These are phyloP conservation scores for Halcyon badia DNA, from an alignment of 2,797 vertebrate species.

Conservation along the genomic window DNA sequence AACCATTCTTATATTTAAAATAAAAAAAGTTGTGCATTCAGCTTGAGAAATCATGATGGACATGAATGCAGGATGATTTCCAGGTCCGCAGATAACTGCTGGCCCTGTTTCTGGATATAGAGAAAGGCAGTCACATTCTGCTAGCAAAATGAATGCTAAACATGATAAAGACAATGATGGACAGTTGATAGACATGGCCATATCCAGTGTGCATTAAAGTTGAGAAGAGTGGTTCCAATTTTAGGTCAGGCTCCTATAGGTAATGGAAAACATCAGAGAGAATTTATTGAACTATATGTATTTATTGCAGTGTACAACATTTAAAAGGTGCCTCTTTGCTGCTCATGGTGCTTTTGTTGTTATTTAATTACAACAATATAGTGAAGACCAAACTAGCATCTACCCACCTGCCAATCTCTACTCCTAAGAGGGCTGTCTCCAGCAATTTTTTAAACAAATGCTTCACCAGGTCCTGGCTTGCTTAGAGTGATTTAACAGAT, in stretches of 20 bases:
- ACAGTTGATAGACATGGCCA: neutral
- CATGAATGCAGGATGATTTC: neutral
- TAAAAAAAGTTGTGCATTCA: neutral
- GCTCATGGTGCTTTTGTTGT: neutral
- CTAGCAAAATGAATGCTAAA: neutral
- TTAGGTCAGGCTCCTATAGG: neutral
- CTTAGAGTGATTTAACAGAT: neutral
- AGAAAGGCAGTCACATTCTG: neutral
- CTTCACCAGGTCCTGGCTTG: neutral
- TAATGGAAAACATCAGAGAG: neutral
- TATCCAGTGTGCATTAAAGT: neutral
- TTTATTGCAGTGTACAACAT: neutral
- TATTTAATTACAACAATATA: conserved; percentile 21
- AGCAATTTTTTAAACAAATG: neutral
- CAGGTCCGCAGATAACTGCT: neutral
- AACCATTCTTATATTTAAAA: neutral
- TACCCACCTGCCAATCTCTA: neutral
- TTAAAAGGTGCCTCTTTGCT: neutral
- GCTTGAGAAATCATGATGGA: neutral
- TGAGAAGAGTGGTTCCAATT: neutral
- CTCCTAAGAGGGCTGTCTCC: neutral
- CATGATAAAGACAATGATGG: neutral
- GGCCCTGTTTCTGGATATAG: neutral
- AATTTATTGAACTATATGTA: neutral
- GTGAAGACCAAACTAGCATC: conserved; percentile 7